phyloP scores from a whole-genome alignment of 2,113 vertebrate genomes.

The Alligator mississippiensis region DNA sequence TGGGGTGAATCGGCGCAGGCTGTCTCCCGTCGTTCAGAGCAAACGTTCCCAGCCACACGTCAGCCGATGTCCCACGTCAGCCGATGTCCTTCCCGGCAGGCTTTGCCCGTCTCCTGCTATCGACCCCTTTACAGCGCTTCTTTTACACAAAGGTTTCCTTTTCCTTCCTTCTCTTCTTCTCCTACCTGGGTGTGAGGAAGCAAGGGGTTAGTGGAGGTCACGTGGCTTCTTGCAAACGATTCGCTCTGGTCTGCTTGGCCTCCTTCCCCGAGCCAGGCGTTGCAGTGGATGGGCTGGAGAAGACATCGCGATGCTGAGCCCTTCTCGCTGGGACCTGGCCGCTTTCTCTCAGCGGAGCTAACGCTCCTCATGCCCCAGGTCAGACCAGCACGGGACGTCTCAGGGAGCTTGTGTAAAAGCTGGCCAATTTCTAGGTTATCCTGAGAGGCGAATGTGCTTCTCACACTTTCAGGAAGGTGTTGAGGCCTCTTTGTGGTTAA shows the following conservation, averaged over 20 bases:
- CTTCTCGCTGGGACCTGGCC: not conserved
- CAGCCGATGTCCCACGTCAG: constrained; percentile 44
- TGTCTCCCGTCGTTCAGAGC: not conserved
- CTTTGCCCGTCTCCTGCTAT: not conserved
- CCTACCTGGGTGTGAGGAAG: not conserved
- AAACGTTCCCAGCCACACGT: not conserved
- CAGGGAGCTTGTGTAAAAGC: constrained; percentile 1
- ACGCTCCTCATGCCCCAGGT: not conserved
- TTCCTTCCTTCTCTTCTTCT: not conserved
- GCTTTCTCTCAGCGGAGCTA: not conserved
- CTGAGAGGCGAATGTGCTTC: not conserved
- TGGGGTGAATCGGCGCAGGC: constrained; percentile 23
- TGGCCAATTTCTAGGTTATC: not conserved
- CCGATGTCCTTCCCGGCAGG: constrained; percentile 23
- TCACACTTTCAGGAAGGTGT: not conserved
- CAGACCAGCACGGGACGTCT: not conserved
- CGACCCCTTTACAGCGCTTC: constrained; percentile 31
- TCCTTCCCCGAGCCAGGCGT: not conserved
- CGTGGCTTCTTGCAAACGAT: not conserved
- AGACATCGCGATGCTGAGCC: constrained; percentile 14
- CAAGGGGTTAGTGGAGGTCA: constrained; percentile 26
- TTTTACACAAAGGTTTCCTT: constrained; percentile 39
- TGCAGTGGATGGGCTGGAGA: not conserved
- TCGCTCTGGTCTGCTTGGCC: not conserved
- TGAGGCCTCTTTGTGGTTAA: not conserved